Base-by-base conservation (phyloP, 2,888 invertebrate genomes). In the Microctonus aethiopoides region DNA sequence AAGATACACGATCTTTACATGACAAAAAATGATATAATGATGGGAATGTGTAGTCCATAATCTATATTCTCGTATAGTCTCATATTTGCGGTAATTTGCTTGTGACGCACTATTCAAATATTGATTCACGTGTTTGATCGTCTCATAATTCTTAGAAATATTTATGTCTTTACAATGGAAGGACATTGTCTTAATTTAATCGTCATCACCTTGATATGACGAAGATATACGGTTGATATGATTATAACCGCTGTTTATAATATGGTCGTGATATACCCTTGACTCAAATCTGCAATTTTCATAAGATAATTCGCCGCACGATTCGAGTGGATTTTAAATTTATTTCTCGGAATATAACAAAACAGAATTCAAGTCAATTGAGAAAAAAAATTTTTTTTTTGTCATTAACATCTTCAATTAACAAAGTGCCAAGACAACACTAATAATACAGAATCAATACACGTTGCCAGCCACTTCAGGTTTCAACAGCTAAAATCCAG, bases 401-500 rank as follows among this genome's bases (percentile, higher is more conserved):
- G 29, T 7, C 7, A 29, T 7, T 5, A 7, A 5, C 29, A 29
- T 29, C 3, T 29, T 7, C 29, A 29, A 29, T 29, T 29, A 5
- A 29, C 7, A 29, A 29, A 29, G 7, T 5, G 29, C 29, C 29
- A 29, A 29, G 29, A 5, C n/a, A n/a, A n/a, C n/a, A n/a, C n/a
- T n/a, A n/a, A n/a, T n/a, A n/a, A 29, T 41, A 29, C 7, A 5
- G 34, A 66, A 20, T 57, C 24, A 51, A 70, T 64, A 68, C 72
- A n/a, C n/a, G 16, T 46, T 16, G n/a, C 71, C 76, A 71, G 76
- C 70, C 75, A 67, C 75, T 73, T 75, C 79, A 71, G 67, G 82
- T 79, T 81, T 66, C 74, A 83, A 81, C 82, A 80, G 82, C 81
- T 70, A 69, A 70, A 73, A 82, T 79, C 83, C 83, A 83, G 83